Percentiles rank a stretch among this genome's conserved stretches.
These are phyloP conservation scores for Acrocephalus scirpaceus DNA, from an alignment of 2,797 vertebrate genomes.

Conservation along the genomic window DNA sequence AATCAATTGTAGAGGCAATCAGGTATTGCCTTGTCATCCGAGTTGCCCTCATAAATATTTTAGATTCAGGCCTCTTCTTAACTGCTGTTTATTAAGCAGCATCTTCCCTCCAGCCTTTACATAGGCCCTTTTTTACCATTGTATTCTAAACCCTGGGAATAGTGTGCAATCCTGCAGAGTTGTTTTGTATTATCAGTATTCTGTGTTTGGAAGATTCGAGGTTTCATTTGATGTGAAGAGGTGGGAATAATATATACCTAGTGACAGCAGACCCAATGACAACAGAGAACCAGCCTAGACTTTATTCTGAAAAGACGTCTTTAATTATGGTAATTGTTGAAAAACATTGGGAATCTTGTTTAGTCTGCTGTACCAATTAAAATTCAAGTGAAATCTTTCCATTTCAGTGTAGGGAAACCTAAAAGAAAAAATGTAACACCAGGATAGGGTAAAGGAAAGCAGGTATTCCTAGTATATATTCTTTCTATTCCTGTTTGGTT, in stretches of 20 bases:
- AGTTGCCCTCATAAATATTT: background rate
- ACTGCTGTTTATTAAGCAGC: background rate
- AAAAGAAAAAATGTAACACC: background rate
- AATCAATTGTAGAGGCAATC: background rate
- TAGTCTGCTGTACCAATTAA: background rate
- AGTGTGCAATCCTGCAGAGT: background rate
- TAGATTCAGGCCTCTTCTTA: background rate
- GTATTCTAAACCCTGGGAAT: background rate
- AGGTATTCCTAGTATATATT: background rate
- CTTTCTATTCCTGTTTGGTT: background rate
- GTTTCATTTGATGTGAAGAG: background rate
- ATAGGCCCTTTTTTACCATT: background rate
- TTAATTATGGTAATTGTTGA: conserved; percentile 38
- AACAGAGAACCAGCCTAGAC: background rate
- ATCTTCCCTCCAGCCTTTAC: background rate
- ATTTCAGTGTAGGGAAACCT: background rate
- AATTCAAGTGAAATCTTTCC: background rate
- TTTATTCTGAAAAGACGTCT: conserved; percentile 16
- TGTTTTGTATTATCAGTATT: background rate
- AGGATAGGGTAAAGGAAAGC: background rate
- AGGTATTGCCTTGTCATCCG: background rate
- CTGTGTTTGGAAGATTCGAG: background rate
- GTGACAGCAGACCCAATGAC: background rate
- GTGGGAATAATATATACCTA: background rate
- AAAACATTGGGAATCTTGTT: background rate